Percentiles rank a stretch among this genome's conserved stretches.
Evolutionary conservation across 1,140 invertebrate genomes (phyloP).

Genomic region (Conopomorpha cramerella): DNA sequence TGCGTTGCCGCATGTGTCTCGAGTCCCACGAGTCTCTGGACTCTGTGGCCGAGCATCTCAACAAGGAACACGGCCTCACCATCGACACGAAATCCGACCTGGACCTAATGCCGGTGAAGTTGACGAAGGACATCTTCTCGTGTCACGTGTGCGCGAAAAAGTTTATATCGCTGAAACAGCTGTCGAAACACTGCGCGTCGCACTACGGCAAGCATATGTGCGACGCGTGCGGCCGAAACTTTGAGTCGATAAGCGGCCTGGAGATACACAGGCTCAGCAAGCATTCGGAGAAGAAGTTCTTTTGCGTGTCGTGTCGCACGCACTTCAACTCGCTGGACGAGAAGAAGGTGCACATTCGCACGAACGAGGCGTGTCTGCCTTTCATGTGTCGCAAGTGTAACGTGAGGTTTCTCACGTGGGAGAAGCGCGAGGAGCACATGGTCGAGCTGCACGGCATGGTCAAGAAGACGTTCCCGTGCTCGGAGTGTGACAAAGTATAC

Average conservation of each 20-base stretch:
- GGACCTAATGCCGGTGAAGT: conserved; percentile 1
- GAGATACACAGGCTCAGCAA: not conserved
- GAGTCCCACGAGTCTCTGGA: not conserved
- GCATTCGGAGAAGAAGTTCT: not conserved
- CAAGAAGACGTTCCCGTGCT: not conserved
- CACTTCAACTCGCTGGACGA: not conserved
- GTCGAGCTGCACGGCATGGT: conserved; percentile 2
- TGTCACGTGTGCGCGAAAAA: conserved; percentile 1
- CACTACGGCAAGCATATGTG: conserved; percentile 4
- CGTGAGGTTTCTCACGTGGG: not conserved
- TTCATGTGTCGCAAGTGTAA: conserved; percentile 1
- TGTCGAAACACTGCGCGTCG: not conserved
- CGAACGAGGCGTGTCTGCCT: conserved; percentile 2
- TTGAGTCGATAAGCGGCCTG: not conserved
- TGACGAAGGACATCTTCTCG: not conserved
- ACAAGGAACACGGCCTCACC: not conserved
- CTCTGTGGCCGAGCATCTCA: not conserved
- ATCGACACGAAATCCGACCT: not conserved
- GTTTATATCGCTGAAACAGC: not conserved
- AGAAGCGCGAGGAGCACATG: not conserved
- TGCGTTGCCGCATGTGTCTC: conserved; percentile 1
- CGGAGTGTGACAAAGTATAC: not conserved
- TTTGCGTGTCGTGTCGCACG: not conserved
- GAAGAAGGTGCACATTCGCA: not conserved
- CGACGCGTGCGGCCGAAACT: conserved; percentile 2